phyloP scores from a whole-genome alignment of 2,888 invertebrate species.

The Eucera pruinosa region DNA sequence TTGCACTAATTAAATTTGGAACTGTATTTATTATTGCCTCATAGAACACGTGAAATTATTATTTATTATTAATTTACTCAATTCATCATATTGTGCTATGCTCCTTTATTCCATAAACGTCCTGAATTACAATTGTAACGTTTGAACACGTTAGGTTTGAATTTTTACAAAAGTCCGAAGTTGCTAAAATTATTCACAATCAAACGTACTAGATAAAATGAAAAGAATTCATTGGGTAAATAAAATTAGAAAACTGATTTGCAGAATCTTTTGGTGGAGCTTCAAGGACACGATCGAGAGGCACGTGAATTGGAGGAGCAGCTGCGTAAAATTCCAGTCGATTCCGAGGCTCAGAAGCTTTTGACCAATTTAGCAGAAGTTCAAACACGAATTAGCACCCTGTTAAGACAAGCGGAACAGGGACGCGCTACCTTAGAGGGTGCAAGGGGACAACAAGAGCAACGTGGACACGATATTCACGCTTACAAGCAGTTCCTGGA shows the following conservation, averaged over 20 bases:
- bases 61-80: no score
- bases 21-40: no score
- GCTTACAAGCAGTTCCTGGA: conserved; percentile 77
- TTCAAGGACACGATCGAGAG: conserved; percentile 89
- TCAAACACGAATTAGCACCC: conserved; percentile 87
- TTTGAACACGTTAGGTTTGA: no score
- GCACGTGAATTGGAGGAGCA: conserved; percentile 88
- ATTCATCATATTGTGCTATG: no score
- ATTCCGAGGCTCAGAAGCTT: conserved; percentile 87
- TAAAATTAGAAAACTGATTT: conserved; percentile 15
- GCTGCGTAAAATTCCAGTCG: conserved; percentile 87
- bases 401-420: conserved; percentile 89
- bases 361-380: conserved; percentile 86
- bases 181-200: no score
- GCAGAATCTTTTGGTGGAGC: conserved; percentile 89
- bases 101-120: no score
- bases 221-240: background rate
- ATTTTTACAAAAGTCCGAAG: no score
- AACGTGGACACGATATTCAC: conserved; percentile 86
- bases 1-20: no score
- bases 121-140: no score
- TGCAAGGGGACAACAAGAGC: conserved; percentile 85
- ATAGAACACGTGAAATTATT: no score
- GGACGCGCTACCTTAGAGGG: conserved; percentile 86
- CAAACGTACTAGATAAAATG: no score